These are phyloP conservation scores for Stichopus horrens DNA, from an alignment of 53 echinoderm and acorn worm genomes.

Conservation along the genomic window DNA sequence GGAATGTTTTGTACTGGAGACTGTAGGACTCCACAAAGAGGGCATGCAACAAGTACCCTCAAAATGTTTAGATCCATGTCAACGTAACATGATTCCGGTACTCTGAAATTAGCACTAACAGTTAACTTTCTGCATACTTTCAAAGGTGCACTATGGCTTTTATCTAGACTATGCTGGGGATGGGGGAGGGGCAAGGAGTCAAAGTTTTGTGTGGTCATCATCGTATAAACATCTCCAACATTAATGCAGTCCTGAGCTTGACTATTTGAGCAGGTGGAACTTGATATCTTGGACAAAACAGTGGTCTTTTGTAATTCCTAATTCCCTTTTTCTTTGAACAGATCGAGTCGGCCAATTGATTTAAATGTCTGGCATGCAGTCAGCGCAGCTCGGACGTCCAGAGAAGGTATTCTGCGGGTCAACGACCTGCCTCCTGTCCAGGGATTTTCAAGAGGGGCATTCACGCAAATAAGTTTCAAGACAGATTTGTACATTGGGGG, in stretches of 20 bases:
- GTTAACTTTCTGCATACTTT: neutral
- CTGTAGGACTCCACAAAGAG: too few species aligned
- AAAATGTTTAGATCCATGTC: too few species aligned
- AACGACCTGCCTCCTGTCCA: conserved; percentile 69
- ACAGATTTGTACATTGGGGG: conserved; percentile 88
- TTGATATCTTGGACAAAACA: too few species aligned
- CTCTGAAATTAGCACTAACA: too few species aligned
- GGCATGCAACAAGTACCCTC: too few species aligned
- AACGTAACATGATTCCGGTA: too few species aligned
- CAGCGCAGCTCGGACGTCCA: conserved; percentile 74
- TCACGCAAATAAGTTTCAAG: conserved; percentile 85
- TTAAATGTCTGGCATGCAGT: conserved; percentile 87
- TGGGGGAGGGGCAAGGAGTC: too few species aligned
- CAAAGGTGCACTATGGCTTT: neutral
- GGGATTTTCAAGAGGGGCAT: conserved; percentile 81
- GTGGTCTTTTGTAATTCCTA: neutral
- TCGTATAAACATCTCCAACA: too few species aligned
- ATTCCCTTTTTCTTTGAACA: conserved; percentile 20
- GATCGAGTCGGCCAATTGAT: conserved; percentile 69
- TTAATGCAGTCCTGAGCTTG: too few species aligned
- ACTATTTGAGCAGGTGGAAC: too few species aligned
- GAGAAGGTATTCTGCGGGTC: conserved; percentile 80
- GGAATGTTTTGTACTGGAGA: too few species aligned
- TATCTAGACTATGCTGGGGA: neutral
- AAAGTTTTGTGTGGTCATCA: too few species aligned